These are phyloP conservation scores for Centropus bengalensis DNA, from an alignment of 2,113 vertebrate genomes.

Conservation along the genomic window DNA sequence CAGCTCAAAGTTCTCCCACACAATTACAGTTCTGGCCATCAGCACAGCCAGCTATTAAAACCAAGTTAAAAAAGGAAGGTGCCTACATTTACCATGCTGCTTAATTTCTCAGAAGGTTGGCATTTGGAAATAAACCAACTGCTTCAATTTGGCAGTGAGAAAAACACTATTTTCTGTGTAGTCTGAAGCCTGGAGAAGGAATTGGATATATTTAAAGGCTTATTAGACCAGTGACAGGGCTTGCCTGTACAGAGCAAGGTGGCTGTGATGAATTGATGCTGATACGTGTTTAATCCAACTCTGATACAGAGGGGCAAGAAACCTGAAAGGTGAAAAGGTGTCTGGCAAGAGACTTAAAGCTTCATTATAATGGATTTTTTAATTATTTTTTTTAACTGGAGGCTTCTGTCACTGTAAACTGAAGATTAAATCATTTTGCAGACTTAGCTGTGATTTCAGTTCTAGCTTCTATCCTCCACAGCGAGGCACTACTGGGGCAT, in stretches of 20 bases:
- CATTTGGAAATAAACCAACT: constrained; percentile 5
- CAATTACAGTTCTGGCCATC: not conserved
- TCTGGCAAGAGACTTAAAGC: not conserved
- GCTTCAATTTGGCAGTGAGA: not conserved
- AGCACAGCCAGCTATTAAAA: not conserved
- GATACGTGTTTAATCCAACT: not conserved
- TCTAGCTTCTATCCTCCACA: not conserved
- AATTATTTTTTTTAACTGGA: not conserved
- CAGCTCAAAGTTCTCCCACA: not conserved
- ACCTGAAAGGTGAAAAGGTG: not conserved
- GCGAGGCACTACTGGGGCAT: not conserved
- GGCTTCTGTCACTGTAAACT: not conserved
- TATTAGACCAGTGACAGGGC: not conserved
- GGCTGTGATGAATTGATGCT: not conserved
- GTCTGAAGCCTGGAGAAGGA: not conserved
- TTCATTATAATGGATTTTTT: not conserved
- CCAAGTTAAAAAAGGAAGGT: not conserved
- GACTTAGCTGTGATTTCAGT: constrained; percentile 14
- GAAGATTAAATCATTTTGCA: not conserved
- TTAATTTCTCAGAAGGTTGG: not conserved
- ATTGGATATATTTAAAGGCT: constrained; percentile 18
- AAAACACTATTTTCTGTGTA: not conserved
- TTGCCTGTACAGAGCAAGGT: not conserved
- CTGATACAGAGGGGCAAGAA: not conserved
- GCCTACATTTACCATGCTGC: not conserved